Conservation (phyloP, 2,113 vertebrate genomes). For the Vidua chalybeata region DNA sequence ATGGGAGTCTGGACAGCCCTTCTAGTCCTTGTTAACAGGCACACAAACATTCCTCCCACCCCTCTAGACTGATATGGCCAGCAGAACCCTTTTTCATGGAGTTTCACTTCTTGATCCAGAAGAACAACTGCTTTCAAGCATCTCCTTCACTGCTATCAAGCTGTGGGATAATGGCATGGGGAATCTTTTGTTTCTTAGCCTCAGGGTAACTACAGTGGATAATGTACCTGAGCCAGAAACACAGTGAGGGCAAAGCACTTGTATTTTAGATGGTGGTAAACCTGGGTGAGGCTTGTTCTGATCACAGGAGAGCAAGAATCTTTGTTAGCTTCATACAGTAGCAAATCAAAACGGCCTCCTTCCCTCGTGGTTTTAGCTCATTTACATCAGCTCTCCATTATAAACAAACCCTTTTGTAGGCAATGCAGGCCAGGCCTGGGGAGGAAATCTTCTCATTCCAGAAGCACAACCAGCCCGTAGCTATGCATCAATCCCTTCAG, state of each 20-base stretch:
- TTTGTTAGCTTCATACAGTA: background rate
- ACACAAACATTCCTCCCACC: slow-evolving; percentile 4
- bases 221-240: slow-evolving; percentile 17
- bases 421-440: slow-evolving; percentile 6
- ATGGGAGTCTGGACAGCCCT: background rate
- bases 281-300: background rate
- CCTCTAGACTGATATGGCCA: background rate
- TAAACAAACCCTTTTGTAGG: slow-evolving; percentile 37
- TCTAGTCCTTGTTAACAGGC: slow-evolving; percentile 32
- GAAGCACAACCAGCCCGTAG: slow-evolving; percentile 60
- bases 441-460: slow-evolving; percentile 38
- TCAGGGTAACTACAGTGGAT: slow-evolving; percentile 16
- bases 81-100: background rate
- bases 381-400: background rate
- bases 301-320: background rate
- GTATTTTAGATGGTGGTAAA: background rate
- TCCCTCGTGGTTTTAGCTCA: background rate
- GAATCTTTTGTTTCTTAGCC: slow-evolving; percentile 32
- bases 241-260: background rate
- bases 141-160: background rate
- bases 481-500: slow-evolving; percentile 47
- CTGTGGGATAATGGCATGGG: slow-evolving; percentile 20
- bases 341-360: background rate
- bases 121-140: background rate
- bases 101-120: slow-evolving; percentile 19